Base-by-base conservation (phyloP, 2,888 invertebrate species). In the Sphaerophoria rueppellii region DNA sequence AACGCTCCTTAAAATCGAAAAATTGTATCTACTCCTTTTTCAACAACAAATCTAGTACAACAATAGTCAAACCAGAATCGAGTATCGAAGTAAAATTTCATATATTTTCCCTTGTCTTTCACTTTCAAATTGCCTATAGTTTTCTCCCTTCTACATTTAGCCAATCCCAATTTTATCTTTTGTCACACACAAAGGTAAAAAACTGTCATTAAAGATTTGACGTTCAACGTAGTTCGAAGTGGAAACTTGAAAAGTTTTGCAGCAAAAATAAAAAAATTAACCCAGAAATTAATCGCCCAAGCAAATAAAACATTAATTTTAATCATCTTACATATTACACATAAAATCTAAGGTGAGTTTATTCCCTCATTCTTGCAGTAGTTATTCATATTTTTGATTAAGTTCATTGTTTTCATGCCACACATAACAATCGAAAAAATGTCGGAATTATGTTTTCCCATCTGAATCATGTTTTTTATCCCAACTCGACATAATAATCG, bases 401-500 rank as follows among this genome's bases (percentile, higher is more conserved):
- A 24, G 24, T 24, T 24, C 24, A 24, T 24, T 24, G 24, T 24
- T 24, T 24, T 24, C 24, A 24, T 24, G 24, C 24, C 24, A 24
- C 24, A 24, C 24, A 40, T 40, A 40, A 6, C 40, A 6, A 40
- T 7, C 40, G 6, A 40, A 6, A 40, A 40, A 7, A 6, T 9
- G 9, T 9, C 9, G 43, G 11, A 9, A 48, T 43, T 43, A 70
- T 67, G 70, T 74, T 37, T 6, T 11, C 16, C 9, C 43, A 0
- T 71, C 43, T 83, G 83, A 83, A 57, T 83, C 83, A 83, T 83
- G 83, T 83, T 83, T 79, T 83, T 78, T 55, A 71, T 58, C 32
- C 40, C 65, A 65, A 74, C 46, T 70, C 40, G 24, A 32, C 40
- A 12, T 48, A 34, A 35, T 0, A 34, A 48, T 46, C 63, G 12